Conservation (phyloP, 1,140 invertebrate genomes). For the Neodiprion virginianus region DNA sequence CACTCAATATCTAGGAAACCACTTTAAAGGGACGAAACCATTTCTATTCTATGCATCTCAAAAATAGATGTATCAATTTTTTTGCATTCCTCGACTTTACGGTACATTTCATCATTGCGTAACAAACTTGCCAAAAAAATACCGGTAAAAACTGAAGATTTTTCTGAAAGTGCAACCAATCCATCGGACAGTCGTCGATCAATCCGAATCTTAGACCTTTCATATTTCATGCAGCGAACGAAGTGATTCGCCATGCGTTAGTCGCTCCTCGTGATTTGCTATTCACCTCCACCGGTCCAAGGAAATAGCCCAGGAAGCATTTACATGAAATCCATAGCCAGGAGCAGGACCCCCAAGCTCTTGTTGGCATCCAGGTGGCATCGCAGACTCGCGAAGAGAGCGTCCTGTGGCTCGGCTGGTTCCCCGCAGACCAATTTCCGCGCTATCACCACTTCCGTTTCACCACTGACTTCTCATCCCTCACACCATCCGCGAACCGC, state of each 20-base stretch:
- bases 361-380: neutral
- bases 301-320: conserved; percentile 1
- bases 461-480: neutral
- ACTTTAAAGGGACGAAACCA: too few relatives aligned
- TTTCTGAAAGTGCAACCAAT: too few relatives aligned
- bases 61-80: too few relatives aligned
- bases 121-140: too few relatives aligned
- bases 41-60: too few relatives aligned
- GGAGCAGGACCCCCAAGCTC: neutral
- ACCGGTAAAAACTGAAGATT: too few relatives aligned
- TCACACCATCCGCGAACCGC: neutral
- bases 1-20: too few relatives aligned
- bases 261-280: neutral
- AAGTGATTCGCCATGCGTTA: neutral
- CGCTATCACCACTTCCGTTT: neutral
- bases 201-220: neutral
- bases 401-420: neutral
- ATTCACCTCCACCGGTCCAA: conserved; percentile 1
- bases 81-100: too few relatives aligned
- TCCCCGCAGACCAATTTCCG: conserved; percentile 6
- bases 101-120: too few relatives aligned
- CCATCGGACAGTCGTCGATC: too few relatives aligned
- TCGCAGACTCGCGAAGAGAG: neutral
- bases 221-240: neutral
- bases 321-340: conserved; percentile 5